phyloP scores from a whole-genome alignment of 2,888 invertebrate species.

The Nephrotoma appendiculata region DNA sequence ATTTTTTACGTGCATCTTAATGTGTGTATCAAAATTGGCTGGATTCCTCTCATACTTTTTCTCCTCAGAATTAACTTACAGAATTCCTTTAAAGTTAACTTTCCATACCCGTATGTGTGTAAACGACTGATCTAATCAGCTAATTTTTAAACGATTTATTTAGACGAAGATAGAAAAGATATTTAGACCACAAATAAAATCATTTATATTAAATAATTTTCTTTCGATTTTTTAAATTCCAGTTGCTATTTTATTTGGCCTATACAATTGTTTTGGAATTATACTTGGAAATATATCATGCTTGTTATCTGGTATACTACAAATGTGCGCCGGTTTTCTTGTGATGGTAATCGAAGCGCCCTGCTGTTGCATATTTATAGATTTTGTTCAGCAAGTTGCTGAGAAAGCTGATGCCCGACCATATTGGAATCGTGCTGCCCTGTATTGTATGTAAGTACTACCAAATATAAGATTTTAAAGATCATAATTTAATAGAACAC shows the following conservation, averaged over 20 bases:
- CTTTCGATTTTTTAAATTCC: slow-evolving; percentile 25
- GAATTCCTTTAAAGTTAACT: too few species aligned
- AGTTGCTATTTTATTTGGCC: slow-evolving; percentile 77
- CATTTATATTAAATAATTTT: not conserved
- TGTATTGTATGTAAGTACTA: slow-evolving; percentile 67
- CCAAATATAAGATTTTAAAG: not conserved
- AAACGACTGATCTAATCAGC: too few species aligned
- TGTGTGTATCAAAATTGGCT: too few species aligned
- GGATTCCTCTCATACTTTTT: too few species aligned
- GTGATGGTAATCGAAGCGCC: slow-evolving; percentile 88
- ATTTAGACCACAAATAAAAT: slow-evolving; percentile 5
- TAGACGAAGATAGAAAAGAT: not conserved
- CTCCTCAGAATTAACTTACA: too few species aligned
- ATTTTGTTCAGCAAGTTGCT: slow-evolving; percentile 78
- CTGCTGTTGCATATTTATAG: slow-evolving; percentile 92
- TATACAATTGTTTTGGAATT: slow-evolving; percentile 57
- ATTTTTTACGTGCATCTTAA: too few species aligned
- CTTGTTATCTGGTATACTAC: slow-evolving; percentile 67
- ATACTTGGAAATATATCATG: slow-evolving; percentile 45
- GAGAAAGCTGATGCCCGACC: slow-evolving; percentile 72
- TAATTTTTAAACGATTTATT: not conserved
- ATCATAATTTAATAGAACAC: not conserved
- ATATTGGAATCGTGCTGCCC: slow-evolving; percentile 76
- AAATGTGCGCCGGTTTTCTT: slow-evolving; percentile 79
- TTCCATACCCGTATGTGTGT: too few species aligned